Conservation (phyloP, 2,113 vertebrate species). For the Cathartes aura region DNA sequence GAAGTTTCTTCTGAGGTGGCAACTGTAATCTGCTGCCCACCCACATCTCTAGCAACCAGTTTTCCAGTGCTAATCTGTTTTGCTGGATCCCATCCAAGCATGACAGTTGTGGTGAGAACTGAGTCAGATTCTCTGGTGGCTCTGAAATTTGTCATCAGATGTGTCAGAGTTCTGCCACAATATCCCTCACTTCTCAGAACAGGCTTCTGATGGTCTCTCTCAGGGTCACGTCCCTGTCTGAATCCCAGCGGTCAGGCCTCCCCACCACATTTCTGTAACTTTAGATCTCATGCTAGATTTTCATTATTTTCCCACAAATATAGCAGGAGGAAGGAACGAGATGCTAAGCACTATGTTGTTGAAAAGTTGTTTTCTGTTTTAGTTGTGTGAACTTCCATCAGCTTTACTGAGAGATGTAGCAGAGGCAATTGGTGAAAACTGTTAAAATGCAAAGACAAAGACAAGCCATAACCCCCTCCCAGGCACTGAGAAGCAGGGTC, state of each 20-base stretch:
- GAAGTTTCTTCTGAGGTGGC: not conserved
- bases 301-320: not conserved
- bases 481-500: not conserved
- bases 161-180: slow-evolving; percentile 6
- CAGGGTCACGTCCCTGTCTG: not conserved
- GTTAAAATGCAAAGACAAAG: not conserved
- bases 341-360: not conserved
- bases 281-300: not conserved
- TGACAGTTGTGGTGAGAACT: slow-evolving; percentile 26
- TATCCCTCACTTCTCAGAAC: not conserved
- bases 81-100: not conserved
- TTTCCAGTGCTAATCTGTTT: slow-evolving; percentile 10
- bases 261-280: not conserved
- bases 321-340: not conserved
- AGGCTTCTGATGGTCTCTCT: not conserved
- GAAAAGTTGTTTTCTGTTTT: not conserved
- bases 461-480: not conserved
- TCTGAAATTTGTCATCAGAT: slow-evolving; percentile 32
- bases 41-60: not conserved
- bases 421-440: not conserved
- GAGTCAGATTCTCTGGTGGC: slow-evolving; percentile 47
- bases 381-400: not conserved
- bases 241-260: not conserved
- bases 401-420: not conserved
- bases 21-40: not conserved